Evolutionary conservation across 2,888 invertebrate species (phyloP), one percentile per base, ranked within the genome.

Genomic region (Dysmachus trigonus): DNA sequence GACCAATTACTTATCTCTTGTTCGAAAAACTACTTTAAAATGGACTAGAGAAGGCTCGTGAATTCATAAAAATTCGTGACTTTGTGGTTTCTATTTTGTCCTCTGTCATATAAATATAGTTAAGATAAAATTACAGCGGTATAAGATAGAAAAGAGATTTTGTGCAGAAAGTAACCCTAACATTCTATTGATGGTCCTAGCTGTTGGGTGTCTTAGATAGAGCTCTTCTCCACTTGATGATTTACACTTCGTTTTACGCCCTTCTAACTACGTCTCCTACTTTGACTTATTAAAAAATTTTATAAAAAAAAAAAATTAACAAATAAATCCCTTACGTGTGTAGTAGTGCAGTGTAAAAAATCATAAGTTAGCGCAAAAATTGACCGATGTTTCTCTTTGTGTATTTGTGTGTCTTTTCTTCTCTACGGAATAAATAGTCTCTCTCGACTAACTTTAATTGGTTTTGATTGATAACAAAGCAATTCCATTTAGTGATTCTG

Each of bases 291-390:
- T 22, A 8, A 47, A 77, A 77, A 41, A 1, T 47, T 77, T 77
- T 74, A 35, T 74, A 74, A n/a, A 74, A 74, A 74, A 47, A 47
- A 38, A 38, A 27, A 62, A 41, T 41, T 41, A 47, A 62, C 62
- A 62, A 62, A 62, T 62, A 62, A 62, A 62, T 35, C 38, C 30
- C 77, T 77, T 77, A 77, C 30, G 13, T 77, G 77, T 35, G 77
- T 77, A 73, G 31, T 31, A 33, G 47, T 77, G 47, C 77, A 77
- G 77, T 47, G 77, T 77, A 77, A 77, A 77, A n/a, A 77, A 77
- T 77, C 47, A 77, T 77, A 77, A 77, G 47, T 77, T 77, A 47
- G 47, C 77, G 47, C 47, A 41, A 77, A 41, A 77, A 77, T 77
- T 77, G 77, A 77, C 77, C 47, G 41, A 47, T 77, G 47, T 22